A percentile compares a stretch with the other conserved stretches of the same genome.
phyloP scores from a whole-genome alignment of 1,140 invertebrate genomes.

The Ylistrum balloti region DNA sequence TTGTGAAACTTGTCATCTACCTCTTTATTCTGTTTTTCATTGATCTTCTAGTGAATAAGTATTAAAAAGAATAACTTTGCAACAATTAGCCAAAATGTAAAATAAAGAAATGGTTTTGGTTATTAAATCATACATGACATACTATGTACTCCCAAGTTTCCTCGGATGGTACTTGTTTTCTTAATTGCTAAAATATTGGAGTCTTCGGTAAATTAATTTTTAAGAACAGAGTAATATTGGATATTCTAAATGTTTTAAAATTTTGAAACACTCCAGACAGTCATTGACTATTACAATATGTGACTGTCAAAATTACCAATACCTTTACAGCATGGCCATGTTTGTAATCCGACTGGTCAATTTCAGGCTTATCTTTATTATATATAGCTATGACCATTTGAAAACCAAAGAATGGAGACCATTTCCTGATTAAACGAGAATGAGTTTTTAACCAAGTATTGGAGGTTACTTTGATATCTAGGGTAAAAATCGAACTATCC shows the following conservation, averaged over 20 bases:
- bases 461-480: background rate
- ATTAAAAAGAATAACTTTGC: background rate
- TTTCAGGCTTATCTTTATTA: background rate
- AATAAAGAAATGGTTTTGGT: too few relatives aligned
- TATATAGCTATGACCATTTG: background rate
- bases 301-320: background rate
- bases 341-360: background rate
- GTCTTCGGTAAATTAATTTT: too few relatives aligned
- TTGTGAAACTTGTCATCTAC: slow-evolving; percentile 17
- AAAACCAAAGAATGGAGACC: slow-evolving; percentile 10
- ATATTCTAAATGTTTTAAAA: too few relatives aligned
- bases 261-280: too few relatives aligned
- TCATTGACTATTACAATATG: too few relatives aligned
- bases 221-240: too few relatives aligned
- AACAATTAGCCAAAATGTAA: too few relatives aligned
- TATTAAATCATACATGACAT: too few relatives aligned
- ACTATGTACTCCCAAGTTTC: too few relatives aligned
- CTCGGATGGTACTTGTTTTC: too few relatives aligned
- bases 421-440: slow-evolving; percentile 17
- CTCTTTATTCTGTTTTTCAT: background rate
- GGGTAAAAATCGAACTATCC: background rate
- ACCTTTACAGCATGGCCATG: background rate
- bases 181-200: too few relatives aligned
- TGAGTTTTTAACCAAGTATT: slow-evolving; percentile 3
- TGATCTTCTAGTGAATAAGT: background rate